Conservation (phyloP, 2,113 vertebrate genomes). For the Semnornis frantzii region DNA sequence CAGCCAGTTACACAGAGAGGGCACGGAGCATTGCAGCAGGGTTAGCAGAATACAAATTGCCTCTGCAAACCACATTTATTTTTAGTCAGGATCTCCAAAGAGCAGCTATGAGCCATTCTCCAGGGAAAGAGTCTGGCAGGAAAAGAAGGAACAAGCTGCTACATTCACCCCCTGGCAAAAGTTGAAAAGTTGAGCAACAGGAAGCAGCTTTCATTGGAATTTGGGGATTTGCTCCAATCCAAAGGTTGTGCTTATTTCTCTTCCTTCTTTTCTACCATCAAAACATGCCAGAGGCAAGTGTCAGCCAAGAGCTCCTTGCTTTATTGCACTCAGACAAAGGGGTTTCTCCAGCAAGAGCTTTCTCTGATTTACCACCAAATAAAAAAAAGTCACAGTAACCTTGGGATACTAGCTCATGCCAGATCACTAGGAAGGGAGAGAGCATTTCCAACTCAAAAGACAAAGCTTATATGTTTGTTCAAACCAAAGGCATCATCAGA, state of each 20-base stretch:
- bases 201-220: not conserved
- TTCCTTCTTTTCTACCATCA: not conserved
- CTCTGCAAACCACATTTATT: not conserved
- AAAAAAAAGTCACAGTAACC: not conserved
- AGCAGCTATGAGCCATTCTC: not conserved
- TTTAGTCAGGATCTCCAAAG: conserved; percentile 1
- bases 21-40: not conserved
- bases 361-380: not conserved
- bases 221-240: not conserved
- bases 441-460: not conserved
- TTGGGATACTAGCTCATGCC: not conserved
- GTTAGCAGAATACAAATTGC: conserved; percentile 11
- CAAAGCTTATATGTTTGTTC: not conserved
- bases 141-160: not conserved
- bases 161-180: not conserved
- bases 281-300: not conserved
- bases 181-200: not conserved
- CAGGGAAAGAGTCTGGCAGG: not conserved
- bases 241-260: not conserved
- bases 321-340: not conserved
- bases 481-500: not conserved
- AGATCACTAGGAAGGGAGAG: not conserved
- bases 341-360: not conserved
- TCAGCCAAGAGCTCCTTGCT: not conserved
- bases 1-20: not conserved